phyloP scores from a whole-genome alignment of 2,113 vertebrate species.

The Ramphastos sulfuratus region DNA sequence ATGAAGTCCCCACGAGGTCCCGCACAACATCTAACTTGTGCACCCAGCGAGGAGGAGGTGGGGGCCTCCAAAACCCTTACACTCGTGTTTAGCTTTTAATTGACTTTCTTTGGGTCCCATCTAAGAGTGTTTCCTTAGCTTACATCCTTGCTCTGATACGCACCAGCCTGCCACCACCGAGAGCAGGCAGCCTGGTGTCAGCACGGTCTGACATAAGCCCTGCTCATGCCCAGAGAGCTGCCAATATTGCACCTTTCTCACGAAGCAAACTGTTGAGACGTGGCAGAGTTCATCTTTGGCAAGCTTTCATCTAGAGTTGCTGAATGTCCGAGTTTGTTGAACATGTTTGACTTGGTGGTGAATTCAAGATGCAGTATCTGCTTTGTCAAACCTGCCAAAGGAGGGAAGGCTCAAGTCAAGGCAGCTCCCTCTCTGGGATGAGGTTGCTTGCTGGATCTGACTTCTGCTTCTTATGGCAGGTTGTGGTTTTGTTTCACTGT shows the following conservation, averaged over 20 bases:
- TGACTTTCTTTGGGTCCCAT: not conserved
- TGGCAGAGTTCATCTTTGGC: accelerated
- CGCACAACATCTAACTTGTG: not conserved
- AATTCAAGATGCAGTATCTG: conserved; percentile 34
- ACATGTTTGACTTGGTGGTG: not conserved
- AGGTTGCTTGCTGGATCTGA: not conserved
- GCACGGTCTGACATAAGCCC: not conserved
- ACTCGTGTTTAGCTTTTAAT: not conserved
- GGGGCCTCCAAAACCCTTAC: not conserved
- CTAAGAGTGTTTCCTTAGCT: not conserved
- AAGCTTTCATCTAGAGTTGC: not conserved
- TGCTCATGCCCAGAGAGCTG: not conserved
- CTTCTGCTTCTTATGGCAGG: conserved; percentile 32
- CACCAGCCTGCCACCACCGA: accelerated
- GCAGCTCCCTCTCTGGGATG: not conserved
- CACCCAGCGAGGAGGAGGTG: not conserved
- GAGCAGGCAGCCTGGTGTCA: accelerated
- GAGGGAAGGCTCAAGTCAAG: conserved; percentile 5
- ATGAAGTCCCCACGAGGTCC: not conserved
- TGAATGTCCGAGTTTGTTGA: conserved; percentile 12
- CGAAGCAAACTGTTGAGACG: not conserved
- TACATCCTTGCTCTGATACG: not conserved
- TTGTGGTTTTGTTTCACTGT: conserved; percentile 5
- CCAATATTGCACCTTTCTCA: conserved; percentile 5
- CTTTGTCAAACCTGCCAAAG: conserved; percentile 9